Percentiles rank a stretch among this genome's conserved stretches.
Evolutionary conservation across 1,140 invertebrate species (phyloP).

Genomic region (Zaprionus inermis): DNA sequence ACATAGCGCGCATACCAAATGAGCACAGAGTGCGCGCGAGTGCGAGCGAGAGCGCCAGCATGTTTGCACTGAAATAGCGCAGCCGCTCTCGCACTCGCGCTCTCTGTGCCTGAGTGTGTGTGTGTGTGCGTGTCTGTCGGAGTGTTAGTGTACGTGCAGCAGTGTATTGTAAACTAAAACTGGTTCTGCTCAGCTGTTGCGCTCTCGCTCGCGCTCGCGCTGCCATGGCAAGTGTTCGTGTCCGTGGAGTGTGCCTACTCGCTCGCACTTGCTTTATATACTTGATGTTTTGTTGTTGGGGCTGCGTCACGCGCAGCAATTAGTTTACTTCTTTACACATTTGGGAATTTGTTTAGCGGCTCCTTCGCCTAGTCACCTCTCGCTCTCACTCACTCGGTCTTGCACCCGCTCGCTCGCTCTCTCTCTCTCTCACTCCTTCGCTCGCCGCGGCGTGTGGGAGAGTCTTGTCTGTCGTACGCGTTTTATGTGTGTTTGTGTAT

Average conservation of each 20-base stretch:
- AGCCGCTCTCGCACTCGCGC: constrained; percentile 35
- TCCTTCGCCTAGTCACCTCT: constrained; percentile 55
- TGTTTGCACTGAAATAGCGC: constrained; percentile 24
- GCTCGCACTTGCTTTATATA: constrained; percentile 60
- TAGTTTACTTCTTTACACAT: constrained; percentile 83
- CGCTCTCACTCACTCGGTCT: constrained; percentile 34
- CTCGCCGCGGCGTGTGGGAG: constrained; percentile 40
- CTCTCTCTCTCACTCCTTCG: neutral
- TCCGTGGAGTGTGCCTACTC: constrained; percentile 11
- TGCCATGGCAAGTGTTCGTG: neutral
- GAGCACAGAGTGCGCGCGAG: constrained; percentile 39
- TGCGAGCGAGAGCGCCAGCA: constrained; percentile 43
- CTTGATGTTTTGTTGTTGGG: constrained; percentile 63
- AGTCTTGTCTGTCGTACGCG: constrained; percentile 49
- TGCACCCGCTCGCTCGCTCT: constrained; percentile 29
- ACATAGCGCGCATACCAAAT: constrained; percentile 83
- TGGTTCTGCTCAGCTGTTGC: constrained; percentile 34
- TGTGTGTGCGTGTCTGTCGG: constrained; percentile 27
- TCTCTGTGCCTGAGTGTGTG: constrained; percentile 22
- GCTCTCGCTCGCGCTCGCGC: constrained; percentile 5
- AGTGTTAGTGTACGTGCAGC: constrained; percentile 43
- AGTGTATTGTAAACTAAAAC: constrained; percentile 41
- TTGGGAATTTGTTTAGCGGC: constrained; percentile 69
- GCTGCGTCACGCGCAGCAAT: constrained; percentile 81
- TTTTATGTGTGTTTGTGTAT: constrained; percentile 83